Conservation (phyloP, 1,140 invertebrate species). For the Scaptomyza montana region DNA sequence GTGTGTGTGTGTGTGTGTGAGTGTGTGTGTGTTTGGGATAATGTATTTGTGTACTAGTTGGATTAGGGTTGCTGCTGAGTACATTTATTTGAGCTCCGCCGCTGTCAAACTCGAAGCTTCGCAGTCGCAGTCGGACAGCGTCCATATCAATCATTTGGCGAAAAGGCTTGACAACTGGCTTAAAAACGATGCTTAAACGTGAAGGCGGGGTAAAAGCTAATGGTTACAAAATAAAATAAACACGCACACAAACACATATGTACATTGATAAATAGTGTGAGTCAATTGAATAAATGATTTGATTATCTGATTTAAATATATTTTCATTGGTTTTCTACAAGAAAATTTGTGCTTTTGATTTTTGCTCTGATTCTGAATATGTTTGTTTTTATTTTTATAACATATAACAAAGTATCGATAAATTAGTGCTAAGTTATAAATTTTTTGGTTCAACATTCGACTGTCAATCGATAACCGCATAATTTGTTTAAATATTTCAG, state of each 20-base stretch:
- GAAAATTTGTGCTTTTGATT: no score
- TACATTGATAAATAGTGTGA: no score
- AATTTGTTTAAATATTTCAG: no score
- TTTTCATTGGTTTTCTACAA: no score
- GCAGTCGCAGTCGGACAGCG: slow-evolving; percentile 52
- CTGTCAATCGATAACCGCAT: no score
- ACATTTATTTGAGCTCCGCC: slow-evolving; percentile 52
- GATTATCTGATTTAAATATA: no score
- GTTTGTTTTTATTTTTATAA: no score
- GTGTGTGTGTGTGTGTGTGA: slow-evolving; percentile 16
- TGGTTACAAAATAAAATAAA: neutral
- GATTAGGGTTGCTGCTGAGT: slow-evolving; percentile 74
- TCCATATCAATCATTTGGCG: slow-evolving; percentile 64
- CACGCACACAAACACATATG: neutral
- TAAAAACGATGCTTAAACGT: slow-evolving; percentile 21
- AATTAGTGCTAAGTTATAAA: no score
- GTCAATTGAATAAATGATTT: no score
- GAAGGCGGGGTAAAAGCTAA: slow-evolving; percentile 16
- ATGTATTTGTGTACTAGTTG: slow-evolving; percentile 58
- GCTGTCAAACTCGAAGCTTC: neutral
- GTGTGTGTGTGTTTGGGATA: slow-evolving; percentile 41
- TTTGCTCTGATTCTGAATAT: no score
- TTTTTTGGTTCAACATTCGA: no score
- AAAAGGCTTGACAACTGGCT: slow-evolving; percentile 23
- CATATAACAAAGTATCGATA: no score